Base-by-base conservation (phyloP, 1,140 invertebrate genomes). In the Streblospio benedicti region DNA sequence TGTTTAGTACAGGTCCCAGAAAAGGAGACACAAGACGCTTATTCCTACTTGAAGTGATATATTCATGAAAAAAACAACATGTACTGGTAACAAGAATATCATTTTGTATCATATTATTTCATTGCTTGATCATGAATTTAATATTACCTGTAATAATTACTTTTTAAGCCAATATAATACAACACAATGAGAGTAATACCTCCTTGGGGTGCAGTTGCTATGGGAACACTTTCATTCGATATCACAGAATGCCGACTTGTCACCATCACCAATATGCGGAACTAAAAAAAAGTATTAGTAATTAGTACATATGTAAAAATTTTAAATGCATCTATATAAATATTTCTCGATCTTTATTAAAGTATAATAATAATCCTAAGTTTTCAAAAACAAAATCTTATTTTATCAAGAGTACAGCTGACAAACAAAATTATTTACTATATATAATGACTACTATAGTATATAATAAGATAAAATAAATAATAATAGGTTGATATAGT, bases 161-260 rank as follows among this genome's bases (percentile, higher is more conserved):
- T 44, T 27, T 38, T 25, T n/a, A 4, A 44, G 14, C 28, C 27
- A 14, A 23, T 38, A 2, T 18, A n/a, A 4, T 25, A 14, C 9
- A 3, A 6, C 25, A 27, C 16, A 14, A 16, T 57, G n/a, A 44
- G 23, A 56, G 51, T 62, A 68, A 64, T 67, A 77, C 73, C 71
- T 69, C 76, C 76, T 63, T 71, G 66, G 6, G 75, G 59, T 16
- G 85, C 72, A 0, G 91, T 94, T 51, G 84, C 84, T 68, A 93
- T 92, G 16, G 87, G 84, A 0, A 87, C 83, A 63, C 89, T 91
- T 20, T 87, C 83, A 6, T 84, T 82, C 0, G 91, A 92, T 57
- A 87, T 85, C 1, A 91, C 82, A 0, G 87, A 84, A 56, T 89
- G 85, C 0, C 63, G 18, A 85, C 85, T 43, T 88, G 76, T 64